These are phyloP conservation scores for Cheirogaleus medius DNA, from an alignment of 2,113 vertebrate genomes.

Conservation along the genomic window DNA sequence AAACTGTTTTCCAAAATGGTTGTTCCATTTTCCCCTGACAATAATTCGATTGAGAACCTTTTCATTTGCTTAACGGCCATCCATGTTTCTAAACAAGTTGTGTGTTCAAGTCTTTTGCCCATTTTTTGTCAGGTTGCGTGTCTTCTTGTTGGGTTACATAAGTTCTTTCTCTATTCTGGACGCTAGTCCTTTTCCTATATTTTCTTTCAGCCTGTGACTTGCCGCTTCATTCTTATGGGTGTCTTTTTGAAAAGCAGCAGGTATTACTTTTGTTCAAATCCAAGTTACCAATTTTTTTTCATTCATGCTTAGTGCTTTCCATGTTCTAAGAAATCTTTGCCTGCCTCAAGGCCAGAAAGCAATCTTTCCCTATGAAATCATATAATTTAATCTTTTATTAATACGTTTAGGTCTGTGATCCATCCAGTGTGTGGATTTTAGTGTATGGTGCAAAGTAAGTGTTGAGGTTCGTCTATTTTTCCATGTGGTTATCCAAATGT, in stretches of 20 bases:
- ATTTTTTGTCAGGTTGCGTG: too few species aligned
- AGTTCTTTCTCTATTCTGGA: background rate
- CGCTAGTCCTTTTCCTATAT: background rate
- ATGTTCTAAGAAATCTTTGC: background rate
- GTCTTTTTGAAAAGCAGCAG: background rate
- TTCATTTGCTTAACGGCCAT: background rate
- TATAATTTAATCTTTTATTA: background rate
- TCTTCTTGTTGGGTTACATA: background rate
- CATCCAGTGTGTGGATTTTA: background rate
- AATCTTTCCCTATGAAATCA: background rate
- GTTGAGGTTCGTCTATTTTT: background rate
- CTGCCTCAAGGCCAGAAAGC: background rate
- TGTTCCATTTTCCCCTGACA: background rate
- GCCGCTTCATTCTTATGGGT: background rate
- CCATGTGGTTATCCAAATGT: rapidly evolving
- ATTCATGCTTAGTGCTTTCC: background rate
- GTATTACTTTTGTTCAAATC: background rate
- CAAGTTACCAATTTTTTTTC: background rate
- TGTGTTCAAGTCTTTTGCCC: background rate
- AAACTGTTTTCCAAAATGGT: background rate
- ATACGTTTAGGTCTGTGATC: background rate
- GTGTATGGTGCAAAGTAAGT: background rate
- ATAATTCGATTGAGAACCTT: background rate
- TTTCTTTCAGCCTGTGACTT: background rate
- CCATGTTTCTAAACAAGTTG: background rate